Base-by-base conservation (phyloP, 2,888 invertebrate species). In the Sinodicranocentrus sp. region DNA sequence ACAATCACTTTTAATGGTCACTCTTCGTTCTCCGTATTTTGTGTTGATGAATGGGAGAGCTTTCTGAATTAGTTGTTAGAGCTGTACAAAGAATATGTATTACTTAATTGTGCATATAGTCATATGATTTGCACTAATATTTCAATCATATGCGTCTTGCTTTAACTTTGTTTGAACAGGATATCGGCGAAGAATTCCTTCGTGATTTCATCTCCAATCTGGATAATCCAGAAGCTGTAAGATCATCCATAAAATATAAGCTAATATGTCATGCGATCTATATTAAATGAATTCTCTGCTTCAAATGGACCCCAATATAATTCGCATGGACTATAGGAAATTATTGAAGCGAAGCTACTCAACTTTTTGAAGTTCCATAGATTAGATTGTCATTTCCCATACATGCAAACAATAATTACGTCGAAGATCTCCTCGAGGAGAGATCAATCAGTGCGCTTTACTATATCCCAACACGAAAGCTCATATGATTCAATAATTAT, bases 11-110 rank as follows among this genome's bases (percentile, higher is more conserved):
- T 90, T 91, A n/a, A n/a, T n/a, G n/a, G 91, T 8, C 92, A 94
- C 87, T 93, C 94, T 0, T 94, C 94, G 94, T 92, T 93, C 82
- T 92, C 92, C 28, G 93, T 93, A 0, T 87, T 94, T 17, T 94
- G 93, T 89, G 92, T 93, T 88, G 94, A 94, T 86, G 91, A 92
- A 33, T 94, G 94, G 89, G 90, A 90, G 0, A 90, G 91, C 43
- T 87, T 89, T 43, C 59, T 52, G 10, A 21, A 75, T 6, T 87
- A 88, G 57, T 70, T 87, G 63, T 39, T 70, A n/a, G 43, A 77
- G 43, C 25, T 84, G 0, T 84, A 84, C 48, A 39, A n/a, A n/a
- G n/a, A n/a, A n/a, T n/a, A n/a, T n/a, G n/a, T n/a, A n/a, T n/a
- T n/a, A n/a, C n/a, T n/a, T n/a, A 57, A 39, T 28, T 19, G 15